Evolutionary conservation across 92 coral and sea anemone species (phyloP), one percentile per base, ranked within the genome.

Genomic region (Montipora capitata): DNA sequence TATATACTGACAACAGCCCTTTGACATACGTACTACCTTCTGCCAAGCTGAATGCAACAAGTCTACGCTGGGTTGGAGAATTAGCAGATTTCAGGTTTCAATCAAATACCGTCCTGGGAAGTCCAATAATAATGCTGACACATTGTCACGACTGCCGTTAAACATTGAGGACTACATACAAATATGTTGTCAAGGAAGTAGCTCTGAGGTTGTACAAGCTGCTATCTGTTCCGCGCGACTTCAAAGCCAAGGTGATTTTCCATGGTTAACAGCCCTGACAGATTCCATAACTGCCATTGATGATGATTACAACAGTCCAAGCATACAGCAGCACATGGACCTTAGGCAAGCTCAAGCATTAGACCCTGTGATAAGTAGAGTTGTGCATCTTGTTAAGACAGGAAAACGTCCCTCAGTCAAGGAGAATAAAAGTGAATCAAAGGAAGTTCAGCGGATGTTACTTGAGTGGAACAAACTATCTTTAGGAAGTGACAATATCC

Each of bases 51-150:
- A 92, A 89, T 77, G 95, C 93, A 17, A 59, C 91, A 59, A 68
- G 90, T 11, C 86, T 76, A 13, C 72, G 93, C 4, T 92, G 91
- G 94, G 74, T 91, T 63, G 88, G 88, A 35, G 91, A 92, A 76
- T 72, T 80, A 10, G 91, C 93, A 43, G 95, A 92, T 68, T 92
- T 77, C 51, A 79, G 76, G 59, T 89, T 92, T 69, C 64, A 48
- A 69, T 84, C 6, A 76, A 79, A 18, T 88, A 92, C 44, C 86
- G 93, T 4, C 95, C 90, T 11, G 95, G 93, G 8, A 84, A 72
- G 82, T 78, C 85, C 18, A 89, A 92, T 71, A 62, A 18, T 16
- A 91, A 92, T 77, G 93, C 95, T 17, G 93, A 92, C 67, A 76
- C 88, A 10, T 77, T 92, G 76, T 83, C 95, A 18, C 68, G 85